Conservation (phyloP, 1,140 invertebrate genomes). For the Phymastichus coffea region DNA sequence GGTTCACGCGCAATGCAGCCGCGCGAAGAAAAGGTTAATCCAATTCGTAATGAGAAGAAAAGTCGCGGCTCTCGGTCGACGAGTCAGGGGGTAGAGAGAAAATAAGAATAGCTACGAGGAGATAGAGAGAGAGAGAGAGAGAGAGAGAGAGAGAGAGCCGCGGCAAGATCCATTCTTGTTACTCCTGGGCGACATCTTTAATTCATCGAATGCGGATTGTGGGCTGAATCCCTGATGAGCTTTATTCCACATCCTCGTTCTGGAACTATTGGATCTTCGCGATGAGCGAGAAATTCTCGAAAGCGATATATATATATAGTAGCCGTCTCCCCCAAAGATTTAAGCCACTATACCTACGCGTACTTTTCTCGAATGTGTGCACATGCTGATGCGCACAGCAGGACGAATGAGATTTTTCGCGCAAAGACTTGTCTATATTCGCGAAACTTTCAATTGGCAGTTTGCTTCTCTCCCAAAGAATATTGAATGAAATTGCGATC, state of each 20-base stretch:
- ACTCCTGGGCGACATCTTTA: conserved; percentile 55
- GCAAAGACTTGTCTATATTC: no score
- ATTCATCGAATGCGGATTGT: conserved; percentile 57
- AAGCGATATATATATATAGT: no score
- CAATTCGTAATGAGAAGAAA: conserved; percentile 30
- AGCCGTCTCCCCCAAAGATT: no score
- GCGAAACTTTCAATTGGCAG: no score
- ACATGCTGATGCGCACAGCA: no score
- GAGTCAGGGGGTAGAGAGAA: conserved; percentile 16
- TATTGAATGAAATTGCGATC: no score
- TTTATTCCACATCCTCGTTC: conserved; percentile 56
- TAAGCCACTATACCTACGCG: no score
- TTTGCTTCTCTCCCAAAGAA: no score
- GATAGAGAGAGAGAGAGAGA: neutral
- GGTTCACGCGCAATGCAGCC: no score
- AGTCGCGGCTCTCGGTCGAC: conserved; percentile 16
- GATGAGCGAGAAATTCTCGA: no score
- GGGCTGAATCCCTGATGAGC: conserved; percentile 55
- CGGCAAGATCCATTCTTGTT: conserved; percentile 46
- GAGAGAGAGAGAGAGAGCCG: conserved; percentile 1
- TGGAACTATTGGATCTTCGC: conserved; percentile 50
- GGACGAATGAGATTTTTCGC: no score
- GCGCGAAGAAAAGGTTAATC: conserved; percentile 8
- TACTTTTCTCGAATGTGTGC: no score
- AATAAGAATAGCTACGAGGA: neutral